Evolutionary conservation across 1,140 invertebrate genomes (phyloP), one percentile per base, ranked within the genome.

Genomic region (Potamilus streckersoni): DNA sequence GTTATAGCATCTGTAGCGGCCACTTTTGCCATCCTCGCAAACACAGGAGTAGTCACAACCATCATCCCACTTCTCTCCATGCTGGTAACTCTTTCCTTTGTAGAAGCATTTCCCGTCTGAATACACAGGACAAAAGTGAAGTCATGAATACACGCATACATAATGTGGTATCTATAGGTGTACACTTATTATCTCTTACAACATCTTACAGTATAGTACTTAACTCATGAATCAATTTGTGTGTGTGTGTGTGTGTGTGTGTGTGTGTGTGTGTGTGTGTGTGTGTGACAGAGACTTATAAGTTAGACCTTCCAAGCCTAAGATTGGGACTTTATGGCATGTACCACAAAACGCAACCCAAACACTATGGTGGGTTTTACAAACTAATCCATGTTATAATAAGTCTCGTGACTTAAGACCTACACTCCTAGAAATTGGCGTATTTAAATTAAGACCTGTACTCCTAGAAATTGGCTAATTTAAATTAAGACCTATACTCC

Each of bases 31-130:
- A 68, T 86, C 79, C 31, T 77, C 70, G 64, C 85, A 86, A 17
- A 79, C 80, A 69, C 85, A 86, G 23, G 83, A 79, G 56, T 85
- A 86, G 57, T 83, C 82, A 73, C 85, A 86, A 6, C 85, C 85
- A 73, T 86, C 85, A 19, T 71, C 58, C 85, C 85, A 86, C 15
- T 76, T 81, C 31, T 79, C 76, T 49, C 85, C 84, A 58, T 84
- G 80, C 14, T 65, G 58, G 68, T 86, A 86, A 19, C 76, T 64
- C 73, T 82, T 79, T 63, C 82, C 84, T 59, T 86, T 85, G 80
- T 86, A 86, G 63, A 76, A 84, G 65, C 84, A 85, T 58, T 78
- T 80, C 17, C 82, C 80, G 74, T 84, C 83, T 84, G 69, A 56
- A 49, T 11, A 11, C 38, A 68, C n/a, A 8, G 59, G 55, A 70